These are phyloP conservation scores for Octodon degus DNA, from an alignment of 2,113 vertebrate genomes.

Conservation along the genomic window DNA sequence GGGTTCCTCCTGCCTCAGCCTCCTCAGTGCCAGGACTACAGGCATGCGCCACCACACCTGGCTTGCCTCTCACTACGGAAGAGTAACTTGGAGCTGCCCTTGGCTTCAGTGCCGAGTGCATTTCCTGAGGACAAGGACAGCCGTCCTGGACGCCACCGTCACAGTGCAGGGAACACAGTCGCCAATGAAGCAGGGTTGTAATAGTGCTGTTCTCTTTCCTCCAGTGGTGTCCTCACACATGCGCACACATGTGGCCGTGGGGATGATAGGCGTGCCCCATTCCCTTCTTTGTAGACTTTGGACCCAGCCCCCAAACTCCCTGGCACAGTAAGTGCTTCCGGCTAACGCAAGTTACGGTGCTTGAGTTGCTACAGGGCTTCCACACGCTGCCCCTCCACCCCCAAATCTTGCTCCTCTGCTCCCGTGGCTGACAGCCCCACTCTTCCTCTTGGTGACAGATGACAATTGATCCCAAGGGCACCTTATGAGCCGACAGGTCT, in stretches of 20 bases:
- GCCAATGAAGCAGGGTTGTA: not conserved
- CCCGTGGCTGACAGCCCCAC: not conserved
- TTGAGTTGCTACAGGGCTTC: not conserved
- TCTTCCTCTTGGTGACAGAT: not conserved
- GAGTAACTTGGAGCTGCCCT: not conserved
- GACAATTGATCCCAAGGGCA: conserved; percentile 4
- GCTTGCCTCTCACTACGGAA: not conserved
- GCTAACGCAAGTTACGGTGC: not conserved
- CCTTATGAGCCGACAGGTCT: conserved; percentile 8
- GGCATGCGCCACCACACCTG: not conserved
- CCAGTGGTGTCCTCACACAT: not conserved
- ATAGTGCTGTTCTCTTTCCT: not conserved
- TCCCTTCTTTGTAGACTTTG: not conserved
- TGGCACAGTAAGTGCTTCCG: not conserved
- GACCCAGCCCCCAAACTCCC: not conserved
- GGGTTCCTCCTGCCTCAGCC: not conserved
- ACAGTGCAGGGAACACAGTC: not conserved
- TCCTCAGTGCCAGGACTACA: not conserved
- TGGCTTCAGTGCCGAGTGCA: not conserved
- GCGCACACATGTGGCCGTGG: not conserved
- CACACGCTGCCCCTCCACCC: not conserved
- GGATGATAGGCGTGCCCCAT: not conserved
- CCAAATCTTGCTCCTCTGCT: conserved; percentile 9
- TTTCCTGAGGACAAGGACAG: not conserved
- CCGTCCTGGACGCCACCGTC: too few species aligned